phyloP scores from a whole-genome alignment of 1,140 invertebrate species.

The Drosophila miranda region DNA sequence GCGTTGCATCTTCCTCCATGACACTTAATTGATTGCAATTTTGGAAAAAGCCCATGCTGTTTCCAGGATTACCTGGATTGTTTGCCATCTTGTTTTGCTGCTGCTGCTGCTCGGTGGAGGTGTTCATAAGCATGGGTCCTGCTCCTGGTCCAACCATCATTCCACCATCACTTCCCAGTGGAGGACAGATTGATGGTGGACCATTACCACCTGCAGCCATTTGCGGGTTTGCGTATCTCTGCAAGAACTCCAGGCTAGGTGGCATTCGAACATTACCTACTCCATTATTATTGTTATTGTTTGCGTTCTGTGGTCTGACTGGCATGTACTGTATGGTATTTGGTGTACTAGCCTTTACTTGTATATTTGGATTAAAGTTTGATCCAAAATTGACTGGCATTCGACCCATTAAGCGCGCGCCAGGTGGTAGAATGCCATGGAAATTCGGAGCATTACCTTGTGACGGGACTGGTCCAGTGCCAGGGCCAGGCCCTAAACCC shows the following conservation, averaged over 20 bases:
- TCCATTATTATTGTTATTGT: slow-evolving; percentile 83
- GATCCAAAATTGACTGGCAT: slow-evolving; percentile 69
- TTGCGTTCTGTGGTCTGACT: slow-evolving; percentile 90
- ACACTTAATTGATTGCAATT: slow-evolving; percentile 82
- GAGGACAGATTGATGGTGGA: slow-evolving; percentile 9
- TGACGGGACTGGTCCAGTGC: slow-evolving; percentile 22
- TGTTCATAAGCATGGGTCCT: slow-evolving; percentile 56
- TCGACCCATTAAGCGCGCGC: slow-evolving; percentile 83
- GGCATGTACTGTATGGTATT: slow-evolving; percentile 99
- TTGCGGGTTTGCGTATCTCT: slow-evolving; percentile 91
- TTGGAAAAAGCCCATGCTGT: slow-evolving; percentile 80
- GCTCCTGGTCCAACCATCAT: slow-evolving; percentile 73
- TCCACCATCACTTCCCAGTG: slow-evolving; percentile 24
- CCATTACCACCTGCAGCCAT: slow-evolving; percentile 86
- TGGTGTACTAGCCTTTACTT: slow-evolving; percentile 97
- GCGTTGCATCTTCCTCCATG: slow-evolving; percentile 54
- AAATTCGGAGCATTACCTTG: slow-evolving; percentile 56
- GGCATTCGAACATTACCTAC: slow-evolving; percentile 86
- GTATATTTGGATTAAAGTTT: slow-evolving; percentile 87
- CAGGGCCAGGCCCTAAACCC: slow-evolving; percentile 68
- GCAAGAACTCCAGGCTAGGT: slow-evolving; percentile 95
- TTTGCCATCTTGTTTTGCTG: slow-evolving; percentile 56
- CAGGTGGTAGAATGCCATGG: slow-evolving; percentile 82
- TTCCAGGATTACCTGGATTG: slow-evolving; percentile 34
- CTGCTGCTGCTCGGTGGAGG: slow-evolving; percentile 47